These are phyloP conservation scores for Brenthis daphne DNA, from an alignment of 2,888 invertebrate species.

Conservation along the genomic window DNA sequence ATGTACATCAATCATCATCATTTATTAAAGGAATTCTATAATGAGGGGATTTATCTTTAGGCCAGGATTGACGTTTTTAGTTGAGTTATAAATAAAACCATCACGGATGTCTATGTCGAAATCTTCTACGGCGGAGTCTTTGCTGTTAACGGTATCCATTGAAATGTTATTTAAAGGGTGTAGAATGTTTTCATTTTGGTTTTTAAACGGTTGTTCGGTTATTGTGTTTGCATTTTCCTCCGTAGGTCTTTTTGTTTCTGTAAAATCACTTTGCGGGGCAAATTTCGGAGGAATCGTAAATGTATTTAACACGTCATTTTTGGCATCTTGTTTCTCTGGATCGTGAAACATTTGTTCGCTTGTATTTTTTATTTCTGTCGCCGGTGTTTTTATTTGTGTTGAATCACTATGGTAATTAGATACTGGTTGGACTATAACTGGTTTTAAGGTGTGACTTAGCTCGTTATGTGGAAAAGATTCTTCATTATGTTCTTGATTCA, in stretches of 20 bases:
- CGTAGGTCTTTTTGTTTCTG: too few species aligned
- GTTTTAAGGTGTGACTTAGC: neutral
- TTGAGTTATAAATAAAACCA: neutral
- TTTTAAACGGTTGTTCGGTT: neutral
- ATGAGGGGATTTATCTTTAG: too few species aligned
- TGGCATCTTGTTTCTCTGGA: neutral
- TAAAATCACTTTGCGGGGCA: too few species aligned
- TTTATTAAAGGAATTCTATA: too few species aligned
- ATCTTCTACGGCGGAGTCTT: conserved; percentile 2
- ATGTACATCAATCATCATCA: too few species aligned
- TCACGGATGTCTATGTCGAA: conserved; percentile 15
- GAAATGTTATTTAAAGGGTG: neutral
- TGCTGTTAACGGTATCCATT: neutral
- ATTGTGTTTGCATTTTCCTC: neutral
- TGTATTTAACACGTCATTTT: neutral
- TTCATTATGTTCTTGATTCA: neutral
- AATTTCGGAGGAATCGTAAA: too few species aligned
- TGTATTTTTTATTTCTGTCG: neutral
- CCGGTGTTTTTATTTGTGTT: neutral
- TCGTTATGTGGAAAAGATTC: neutral
- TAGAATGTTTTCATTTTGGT: neutral
- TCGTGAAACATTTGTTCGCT: neutral
- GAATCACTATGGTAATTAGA: neutral
- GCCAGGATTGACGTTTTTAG: neutral
- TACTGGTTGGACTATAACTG: neutral